phyloP scores from a whole-genome alignment of 1,140 invertebrate species.

The Meloidogyne hapla region DNA sequence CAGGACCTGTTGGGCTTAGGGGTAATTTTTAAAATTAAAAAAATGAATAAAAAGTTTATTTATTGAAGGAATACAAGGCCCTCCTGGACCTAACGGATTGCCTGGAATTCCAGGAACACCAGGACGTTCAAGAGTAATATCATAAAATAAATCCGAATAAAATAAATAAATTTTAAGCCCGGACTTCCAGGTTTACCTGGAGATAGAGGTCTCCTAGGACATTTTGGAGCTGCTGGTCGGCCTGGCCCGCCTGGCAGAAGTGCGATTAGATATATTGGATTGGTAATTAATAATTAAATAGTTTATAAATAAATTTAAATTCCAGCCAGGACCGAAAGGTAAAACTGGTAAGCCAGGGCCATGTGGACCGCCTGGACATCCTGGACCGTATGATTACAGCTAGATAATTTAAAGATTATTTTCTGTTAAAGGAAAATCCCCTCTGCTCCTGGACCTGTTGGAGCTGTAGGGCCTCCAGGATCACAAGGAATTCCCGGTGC shows the following conservation, averaged over 20 bases:
- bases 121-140: neutral
- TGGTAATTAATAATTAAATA: neutral
- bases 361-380: neutral
- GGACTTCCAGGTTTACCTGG: neutral
- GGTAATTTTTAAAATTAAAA: neutral
- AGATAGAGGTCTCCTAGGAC: neutral
- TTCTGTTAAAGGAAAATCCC: neutral
- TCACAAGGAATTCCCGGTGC: neutral
- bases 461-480: neutral
- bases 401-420: neutral
- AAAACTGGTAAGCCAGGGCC: neutral
- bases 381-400: neutral
- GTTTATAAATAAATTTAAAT: neutral
- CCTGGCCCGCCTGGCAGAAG: neutral
- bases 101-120: neutral
- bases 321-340: no score
- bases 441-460: neutral
- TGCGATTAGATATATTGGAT: conserved; percentile 3
- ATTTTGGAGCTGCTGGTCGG: neutral
- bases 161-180: neutral
- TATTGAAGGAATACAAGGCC: neutral
- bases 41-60: neutral
- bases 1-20: neutral
- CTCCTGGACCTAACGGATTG: neutral
- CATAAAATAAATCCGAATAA: neutral